Conservation (phyloP, 2,888 invertebrate genomes). For the Hylaea fasciaria region DNA sequence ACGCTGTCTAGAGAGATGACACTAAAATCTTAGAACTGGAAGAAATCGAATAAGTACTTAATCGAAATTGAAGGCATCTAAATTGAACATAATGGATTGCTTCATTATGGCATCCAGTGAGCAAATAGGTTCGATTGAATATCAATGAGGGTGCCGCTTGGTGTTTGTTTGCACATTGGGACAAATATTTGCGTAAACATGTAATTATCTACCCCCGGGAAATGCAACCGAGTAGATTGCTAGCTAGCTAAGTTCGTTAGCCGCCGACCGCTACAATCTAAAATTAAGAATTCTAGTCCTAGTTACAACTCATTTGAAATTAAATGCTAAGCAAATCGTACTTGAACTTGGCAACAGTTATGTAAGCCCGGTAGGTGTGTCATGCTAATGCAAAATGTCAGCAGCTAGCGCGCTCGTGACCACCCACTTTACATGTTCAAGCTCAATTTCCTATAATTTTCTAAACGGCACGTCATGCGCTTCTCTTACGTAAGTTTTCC, state of each 20-base stretch:
- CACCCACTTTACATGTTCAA: conserved; percentile 15
- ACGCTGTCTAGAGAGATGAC: too few relatives aligned
- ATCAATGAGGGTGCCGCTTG: background rate
- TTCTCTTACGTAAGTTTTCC: conserved; percentile 19
- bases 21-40: too few relatives aligned
- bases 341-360: conserved; percentile 32
- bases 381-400: conserved; percentile 11
- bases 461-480: conserved; percentile 13
- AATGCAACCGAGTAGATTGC: too few relatives aligned
- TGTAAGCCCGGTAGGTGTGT: conserved; percentile 26
- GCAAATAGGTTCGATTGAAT: background rate
- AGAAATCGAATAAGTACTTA: too few relatives aligned
- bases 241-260: background rate
- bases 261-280: conserved; percentile 1
- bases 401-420: conserved; percentile 22
- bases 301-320: conserved; percentile 13
- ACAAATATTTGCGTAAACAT: background rate
- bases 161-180: background rate
- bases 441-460: conserved; percentile 5
- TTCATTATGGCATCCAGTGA: background rate
- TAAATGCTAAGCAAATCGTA: conserved; percentile 9
- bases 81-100: background rate
- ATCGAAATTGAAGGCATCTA: too few relatives aligned
- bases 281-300: background rate
- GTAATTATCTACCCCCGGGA: too few relatives aligned